Evolutionary conservation across 1,140 invertebrate genomes (phyloP).

Genomic region (Drosophila lowei): DNA sequence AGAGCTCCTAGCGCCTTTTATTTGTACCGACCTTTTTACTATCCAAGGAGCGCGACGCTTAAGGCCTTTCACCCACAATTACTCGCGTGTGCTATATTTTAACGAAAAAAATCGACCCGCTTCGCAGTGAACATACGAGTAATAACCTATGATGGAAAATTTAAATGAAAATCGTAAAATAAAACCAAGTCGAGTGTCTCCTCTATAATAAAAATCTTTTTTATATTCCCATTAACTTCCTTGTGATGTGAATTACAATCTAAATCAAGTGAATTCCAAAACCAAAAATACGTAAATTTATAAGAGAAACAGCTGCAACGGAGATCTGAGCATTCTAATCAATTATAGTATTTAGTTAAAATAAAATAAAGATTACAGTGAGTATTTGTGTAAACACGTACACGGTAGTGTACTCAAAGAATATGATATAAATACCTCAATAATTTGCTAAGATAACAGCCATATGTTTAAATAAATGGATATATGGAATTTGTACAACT

Average conservation of each 20-base stretch:
- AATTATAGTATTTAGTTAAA: slow-evolving; percentile 52
- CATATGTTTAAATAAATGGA: too few relatives aligned
- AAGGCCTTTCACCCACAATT: slow-evolving; percentile 12
- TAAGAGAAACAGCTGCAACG: slow-evolving; percentile 1
- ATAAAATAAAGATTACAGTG: slow-evolving; percentile 47
- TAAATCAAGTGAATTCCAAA: background rate
- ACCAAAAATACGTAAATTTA: background rate
- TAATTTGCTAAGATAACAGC: too few relatives aligned
- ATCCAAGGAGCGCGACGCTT: too few relatives aligned
- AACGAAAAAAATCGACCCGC: background rate
- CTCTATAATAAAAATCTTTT: slow-evolving; percentile 13
- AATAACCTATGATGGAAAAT: background rate
- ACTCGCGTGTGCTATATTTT: slow-evolving; percentile 3
- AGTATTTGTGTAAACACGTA: slow-evolving; percentile 27
- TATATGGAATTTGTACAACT: too few relatives aligned
- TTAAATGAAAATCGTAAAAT: slow-evolving; percentile 21
- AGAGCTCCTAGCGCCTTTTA: background rate
- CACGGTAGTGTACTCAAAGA: too few relatives aligned
- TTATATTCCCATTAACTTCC: slow-evolving; percentile 2
- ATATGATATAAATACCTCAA: too few relatives aligned
- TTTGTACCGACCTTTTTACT: background rate
- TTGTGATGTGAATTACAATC: background rate
- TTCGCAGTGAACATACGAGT: background rate
- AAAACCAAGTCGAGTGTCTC: slow-evolving; percentile 9
- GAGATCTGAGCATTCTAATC: slow-evolving; percentile 28